These are phyloP conservation scores for Agrochola lychnidis DNA, from an alignment of 2,888 invertebrate genomes.

Conservation along the genomic window DNA sequence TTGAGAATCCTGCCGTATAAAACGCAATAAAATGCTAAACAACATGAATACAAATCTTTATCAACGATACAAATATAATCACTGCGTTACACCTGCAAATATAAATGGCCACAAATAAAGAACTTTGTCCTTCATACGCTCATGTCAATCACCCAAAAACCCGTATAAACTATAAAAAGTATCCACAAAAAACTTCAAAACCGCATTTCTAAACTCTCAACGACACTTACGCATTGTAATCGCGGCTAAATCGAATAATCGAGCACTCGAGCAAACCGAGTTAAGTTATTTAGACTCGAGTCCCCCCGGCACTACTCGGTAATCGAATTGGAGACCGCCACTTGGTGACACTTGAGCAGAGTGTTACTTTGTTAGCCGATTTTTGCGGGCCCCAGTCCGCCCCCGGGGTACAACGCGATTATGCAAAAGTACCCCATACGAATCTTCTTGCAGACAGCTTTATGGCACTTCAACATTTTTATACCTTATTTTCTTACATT, in stretches of 20 bases:
- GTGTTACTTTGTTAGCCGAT: constrained; percentile 89
- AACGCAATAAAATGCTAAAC: constrained; percentile 54
- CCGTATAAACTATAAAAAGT: constrained; percentile 54
- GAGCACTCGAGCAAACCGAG: constrained; percentile 86
- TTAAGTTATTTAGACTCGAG: constrained; percentile 86
- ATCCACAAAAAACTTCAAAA: constrained; percentile 71
- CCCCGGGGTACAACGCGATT: constrained; percentile 76
- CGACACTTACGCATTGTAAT: constrained; percentile 87
- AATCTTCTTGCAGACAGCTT: constrained; percentile 73
- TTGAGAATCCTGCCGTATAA: constrained; percentile 38
- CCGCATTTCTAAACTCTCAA: constrained; percentile 77
- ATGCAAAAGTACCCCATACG: constrained; percentile 80
- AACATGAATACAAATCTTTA: constrained; percentile 62
- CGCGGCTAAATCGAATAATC: constrained; percentile 86
- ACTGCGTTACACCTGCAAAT: constrained; percentile 55
- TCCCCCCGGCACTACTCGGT: constrained; percentile 84
- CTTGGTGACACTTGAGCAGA: constrained; percentile 85
- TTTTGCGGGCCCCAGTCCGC: constrained; percentile 77
- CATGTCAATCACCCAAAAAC: constrained; percentile 68
- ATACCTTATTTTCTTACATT: constrained; percentile 62
- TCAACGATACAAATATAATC: constrained; percentile 67
- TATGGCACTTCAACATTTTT: constrained; percentile 69
- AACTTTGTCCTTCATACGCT: constrained; percentile 53
- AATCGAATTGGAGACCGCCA: constrained; percentile 89
- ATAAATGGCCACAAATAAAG: constrained; percentile 57